Evolutionary conservation across 2,888 invertebrate genomes (phyloP), one percentile per base, ranked within the genome.

Genomic region (Alloscopus bannaensis): DNA sequence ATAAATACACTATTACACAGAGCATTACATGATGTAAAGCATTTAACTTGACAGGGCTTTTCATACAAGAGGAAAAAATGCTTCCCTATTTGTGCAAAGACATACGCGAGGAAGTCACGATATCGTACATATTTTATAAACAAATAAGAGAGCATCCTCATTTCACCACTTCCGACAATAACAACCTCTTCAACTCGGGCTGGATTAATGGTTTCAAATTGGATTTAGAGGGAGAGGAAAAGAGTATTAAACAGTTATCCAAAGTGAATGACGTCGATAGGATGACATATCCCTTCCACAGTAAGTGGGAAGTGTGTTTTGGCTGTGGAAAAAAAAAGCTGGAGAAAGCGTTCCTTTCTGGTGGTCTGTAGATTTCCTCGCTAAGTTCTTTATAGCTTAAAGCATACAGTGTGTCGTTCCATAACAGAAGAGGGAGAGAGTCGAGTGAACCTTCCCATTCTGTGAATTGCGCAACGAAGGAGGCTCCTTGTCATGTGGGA

Each of bases 271-370:
- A 57, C 57, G 18, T 28, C 13, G n/a, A 29, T 1, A 50, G 22
- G 45, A 26, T 40, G 16, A 24, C 52, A n/a, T 47, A 68, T 52
- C 68, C 68, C 50, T 66, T 22, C 20, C 50, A 50, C 18, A 42
- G 42, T 18, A 42, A 42, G 42, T 2, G 18, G 42, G 3, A 8
- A 16, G 50, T 47, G 50, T 55, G 55, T 6, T 24, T 55, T 26
- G 24, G 4, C 8, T 47, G 11, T 18, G 18, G n/a, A n/a, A n/a
- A n/a, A n/a, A n/a, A n/a, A 11, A n/a, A 22, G 2, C 26, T 57
- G 57, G 70, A 70, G 57, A 40, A 42, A 70, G 70, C 70, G 59
- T 70, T 45, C 70, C 59, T 70, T 70, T 59, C 59, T 59, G 70
- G 70, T 70, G 70, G 70, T 70, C 70, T 70, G 70, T 59, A 59